Conservation (phyloP, 2,113 vertebrate genomes). For the Alexandromys fortis region DNA sequence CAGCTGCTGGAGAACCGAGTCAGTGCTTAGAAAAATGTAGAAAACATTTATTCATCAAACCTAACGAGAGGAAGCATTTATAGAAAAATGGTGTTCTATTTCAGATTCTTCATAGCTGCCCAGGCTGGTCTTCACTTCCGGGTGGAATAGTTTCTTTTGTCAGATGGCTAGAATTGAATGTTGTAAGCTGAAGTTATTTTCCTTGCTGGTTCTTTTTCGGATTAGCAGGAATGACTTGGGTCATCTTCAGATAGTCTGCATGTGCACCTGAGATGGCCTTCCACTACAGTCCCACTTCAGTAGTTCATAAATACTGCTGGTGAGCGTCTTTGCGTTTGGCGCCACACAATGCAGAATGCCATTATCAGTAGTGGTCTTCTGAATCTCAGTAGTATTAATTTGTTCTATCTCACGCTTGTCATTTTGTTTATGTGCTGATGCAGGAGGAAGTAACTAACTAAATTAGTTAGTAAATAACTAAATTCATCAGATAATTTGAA, state of each 20-base stretch:
- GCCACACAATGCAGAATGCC: neutral
- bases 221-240: slow-evolving; percentile 31
- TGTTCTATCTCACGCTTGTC: neutral
- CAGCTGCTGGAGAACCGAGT: neutral
- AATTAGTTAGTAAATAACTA: neutral
- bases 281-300: neutral
- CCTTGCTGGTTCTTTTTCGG: slow-evolving; percentile 20
- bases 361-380: neutral
- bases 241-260: neutral
- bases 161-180: slow-evolving; percentile 33
- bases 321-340: neutral
- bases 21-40: slow-evolving; percentile 63
- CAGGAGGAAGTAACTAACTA: slow-evolving; percentile 27
- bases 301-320: neutral
- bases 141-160: slow-evolving; percentile 57
- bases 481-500: slow-evolving; percentile 35
- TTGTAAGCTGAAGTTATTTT: slow-evolving; percentile 25
- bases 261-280: neutral
- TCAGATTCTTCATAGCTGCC: slow-evolving; percentile 15
- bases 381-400: neutral
- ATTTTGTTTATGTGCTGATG: neutral
- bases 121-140: neutral
- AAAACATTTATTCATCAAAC: slow-evolving; percentile 53
- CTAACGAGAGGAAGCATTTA: slow-evolving; percentile 44
- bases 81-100: slow-evolving; percentile 61